phyloP scores from a whole-genome alignment of 1,140 invertebrate species.

The Cydia fagiglandana region DNA sequence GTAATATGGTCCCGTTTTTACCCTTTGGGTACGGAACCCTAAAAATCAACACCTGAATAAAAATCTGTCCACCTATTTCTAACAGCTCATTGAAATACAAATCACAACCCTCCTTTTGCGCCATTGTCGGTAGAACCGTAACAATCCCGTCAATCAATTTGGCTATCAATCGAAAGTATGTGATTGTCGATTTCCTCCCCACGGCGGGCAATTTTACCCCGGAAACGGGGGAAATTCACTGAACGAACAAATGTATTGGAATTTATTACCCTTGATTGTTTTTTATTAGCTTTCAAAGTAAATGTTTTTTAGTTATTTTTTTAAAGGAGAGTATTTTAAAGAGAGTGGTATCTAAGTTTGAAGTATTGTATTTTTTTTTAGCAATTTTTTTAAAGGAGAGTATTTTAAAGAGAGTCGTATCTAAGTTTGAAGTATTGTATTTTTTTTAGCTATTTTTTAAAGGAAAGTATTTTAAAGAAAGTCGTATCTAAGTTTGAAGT shows the following conservation, averaged over 20 bases:
- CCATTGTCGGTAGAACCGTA: not conserved
- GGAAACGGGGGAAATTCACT: not conserved
- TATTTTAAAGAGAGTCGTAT: too few relatives aligned
- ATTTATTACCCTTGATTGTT: constrained; percentile 29
- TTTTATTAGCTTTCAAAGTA: not conserved
- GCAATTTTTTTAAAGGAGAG: too few relatives aligned
- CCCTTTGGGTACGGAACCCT: too few relatives aligned
- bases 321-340: too few relatives aligned
- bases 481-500: too few relatives aligned
- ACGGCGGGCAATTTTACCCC: constrained; percentile 12
- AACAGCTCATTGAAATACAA: not conserved
- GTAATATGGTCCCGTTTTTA: too few relatives aligned
- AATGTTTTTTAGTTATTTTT: not conserved
- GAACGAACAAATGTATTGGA: constrained; percentile 31
- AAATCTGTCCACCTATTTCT: not conserved
- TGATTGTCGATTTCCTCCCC: constrained; percentile 28
- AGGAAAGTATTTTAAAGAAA: too few relatives aligned
- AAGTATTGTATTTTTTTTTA: too few relatives aligned
- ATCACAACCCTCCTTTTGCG: not conserved
- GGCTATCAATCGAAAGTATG: constrained; percentile 30
- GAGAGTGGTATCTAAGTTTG: too few relatives aligned
- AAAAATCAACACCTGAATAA: too few relatives aligned
- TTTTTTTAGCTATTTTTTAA: not conserved
- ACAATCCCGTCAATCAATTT: constrained; percentile 30
- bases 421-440: too few relatives aligned